phyloP scores from a whole-genome alignment of 2,797 vertebrate species.

The Balearica regulorum region DNA sequence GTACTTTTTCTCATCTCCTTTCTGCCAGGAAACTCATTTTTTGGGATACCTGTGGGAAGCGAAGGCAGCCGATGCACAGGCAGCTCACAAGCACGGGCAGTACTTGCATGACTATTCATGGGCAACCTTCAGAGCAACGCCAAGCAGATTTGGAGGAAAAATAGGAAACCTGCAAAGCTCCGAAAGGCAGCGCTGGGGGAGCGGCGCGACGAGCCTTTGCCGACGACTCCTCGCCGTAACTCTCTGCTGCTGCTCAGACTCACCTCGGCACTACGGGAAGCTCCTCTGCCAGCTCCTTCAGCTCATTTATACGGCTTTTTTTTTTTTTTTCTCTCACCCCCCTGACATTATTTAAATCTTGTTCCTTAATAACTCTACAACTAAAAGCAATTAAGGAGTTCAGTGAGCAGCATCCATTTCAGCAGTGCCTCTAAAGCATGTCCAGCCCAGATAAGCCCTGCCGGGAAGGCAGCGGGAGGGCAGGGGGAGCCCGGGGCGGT shows the following conservation, averaged over 20 bases:
- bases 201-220: neutral
- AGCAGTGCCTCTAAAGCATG: neutral
- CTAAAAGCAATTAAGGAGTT: slow-evolving; percentile 61
- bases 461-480: neutral
- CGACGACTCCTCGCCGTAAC: neutral
- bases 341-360: slow-evolving; percentile 20
- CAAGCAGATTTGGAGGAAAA: neutral
- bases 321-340: neutral
- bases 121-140: neutral
- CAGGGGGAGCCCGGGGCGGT: neutral
- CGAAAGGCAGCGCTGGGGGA: neutral
- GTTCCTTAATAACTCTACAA: slow-evolving; percentile 44
- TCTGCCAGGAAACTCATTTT: slow-evolving; percentile 35
- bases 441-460: neutral
- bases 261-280: neutral
- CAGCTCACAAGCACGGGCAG: neutral
- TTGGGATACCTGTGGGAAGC: neutral
- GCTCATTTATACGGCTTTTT: neutral
- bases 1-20: slow-evolving; percentile 26
- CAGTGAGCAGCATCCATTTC: slow-evolving; percentile 48
- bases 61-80: neutral
- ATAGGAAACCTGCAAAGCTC: neutral
- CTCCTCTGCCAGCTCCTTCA: neutral
- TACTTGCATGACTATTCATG: slow-evolving; percentile 11
- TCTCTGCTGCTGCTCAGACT: neutral